Evolutionary conservation across 2,888 invertebrate species (phyloP), one percentile per base, ranked within the genome.

Genomic region (Andrena haemorrhoa): DNA sequence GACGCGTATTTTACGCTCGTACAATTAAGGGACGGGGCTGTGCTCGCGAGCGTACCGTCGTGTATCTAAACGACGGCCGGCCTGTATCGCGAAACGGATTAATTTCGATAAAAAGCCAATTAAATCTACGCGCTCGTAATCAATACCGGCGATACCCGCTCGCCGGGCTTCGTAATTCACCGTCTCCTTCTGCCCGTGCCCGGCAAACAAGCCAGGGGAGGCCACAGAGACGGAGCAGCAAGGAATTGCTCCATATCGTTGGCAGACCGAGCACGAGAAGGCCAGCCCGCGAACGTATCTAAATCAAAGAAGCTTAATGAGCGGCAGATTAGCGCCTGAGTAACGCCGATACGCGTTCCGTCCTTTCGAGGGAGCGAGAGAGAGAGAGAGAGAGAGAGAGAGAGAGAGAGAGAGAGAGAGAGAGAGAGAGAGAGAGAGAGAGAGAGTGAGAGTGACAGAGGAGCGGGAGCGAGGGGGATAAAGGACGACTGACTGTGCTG

Each of bases 21-120:
- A 61, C 73, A 74, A 82, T 81, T 82, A 82, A 81, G 77, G 69
- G 70, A 81, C 53, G 29, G 35, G 26, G 23, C 56, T 56, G 61
- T 0, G 26, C n/a, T 70, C 69, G 58, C 26, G 35, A 20, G 49
- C 47, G 29, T 26, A 33, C 16, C 41, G 35, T 8, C 7, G 35
- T 53, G 56, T 61, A 75, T 71, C 80, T 58, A 75, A 80, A 75
- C 63, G 71, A 63, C 58, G 60, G 26, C 35, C 1, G 70, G 20
- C 26, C 68, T 26, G 72, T 86, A 85, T 81, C 86, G 76, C 75
- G 75, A 58, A 63, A 82, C 73, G 69, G 83, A 85, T 83, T 86
- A 88, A 85, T 87, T 86, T 81, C 82, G 87, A 89, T 83, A 88
- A 89, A 88, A 89, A 86, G 83, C 87, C 86, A 89, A 89, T 89